Conservation (phyloP, 2,797 vertebrate genomes). For the Parauchenoglanis ngamensis region DNA sequence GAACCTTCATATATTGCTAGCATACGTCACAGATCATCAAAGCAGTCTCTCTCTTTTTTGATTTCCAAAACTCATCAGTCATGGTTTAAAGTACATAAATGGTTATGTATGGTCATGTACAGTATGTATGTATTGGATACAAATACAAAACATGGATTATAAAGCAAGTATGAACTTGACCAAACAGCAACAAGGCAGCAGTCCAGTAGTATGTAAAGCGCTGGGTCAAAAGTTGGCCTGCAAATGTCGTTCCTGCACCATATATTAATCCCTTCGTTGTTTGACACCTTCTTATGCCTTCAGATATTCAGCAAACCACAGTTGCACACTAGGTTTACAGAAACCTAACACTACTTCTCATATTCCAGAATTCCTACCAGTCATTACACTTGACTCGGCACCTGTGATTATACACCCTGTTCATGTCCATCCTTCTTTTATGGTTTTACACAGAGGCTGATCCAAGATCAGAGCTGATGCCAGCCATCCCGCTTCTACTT, state of each 20-base stretch:
- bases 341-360: conserved; percentile 9
- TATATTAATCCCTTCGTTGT: conserved; percentile 7
- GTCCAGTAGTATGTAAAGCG: not conserved
- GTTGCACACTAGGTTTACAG: not conserved
- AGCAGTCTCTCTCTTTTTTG: too few species aligned
- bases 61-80: too few species aligned
- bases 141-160: not conserved
- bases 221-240: not conserved
- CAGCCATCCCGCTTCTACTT: conserved; percentile 19
- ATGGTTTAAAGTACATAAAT: not conserved
- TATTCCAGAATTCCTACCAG: conserved; percentile 6
- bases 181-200: not conserved
- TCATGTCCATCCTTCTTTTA: not conserved
- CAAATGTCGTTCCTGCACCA: not conserved
- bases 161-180: conserved; percentile 3
- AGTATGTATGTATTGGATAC: not conserved
- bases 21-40: too few species aligned
- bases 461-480: not conserved
- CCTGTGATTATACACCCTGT: conserved; percentile 2
- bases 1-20: not conserved
- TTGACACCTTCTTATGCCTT: not conserved
- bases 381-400: conserved; percentile 21
- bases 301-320: not conserved
- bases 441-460: not conserved
- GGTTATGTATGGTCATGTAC: not conserved